Evolutionary conservation across 2,888 invertebrate species (phyloP), one percentile per base, ranked within the genome.

Genomic region (Chaetoderma sp.): DNA sequence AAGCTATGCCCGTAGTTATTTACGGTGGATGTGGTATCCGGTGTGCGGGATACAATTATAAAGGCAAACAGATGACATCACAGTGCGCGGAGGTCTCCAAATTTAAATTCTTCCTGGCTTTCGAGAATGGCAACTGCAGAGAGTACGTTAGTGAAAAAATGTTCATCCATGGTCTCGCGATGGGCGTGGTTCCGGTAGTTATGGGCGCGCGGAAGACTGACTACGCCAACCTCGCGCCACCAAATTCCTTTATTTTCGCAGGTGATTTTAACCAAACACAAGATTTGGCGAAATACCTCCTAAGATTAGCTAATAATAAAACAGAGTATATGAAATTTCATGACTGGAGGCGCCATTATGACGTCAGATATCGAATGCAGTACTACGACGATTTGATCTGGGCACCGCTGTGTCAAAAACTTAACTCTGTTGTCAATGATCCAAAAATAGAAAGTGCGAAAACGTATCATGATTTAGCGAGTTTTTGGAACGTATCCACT

Each of bases 81-180:
- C 13, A 2, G 13, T 52, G 52, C 21, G 4, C 52, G 3, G 3
- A 28, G 16, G 32, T 30, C 1, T 6, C 28, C 6, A 8, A 52
- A 3, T 32, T 32, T 21, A 16, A 32, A 21, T 52, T 52, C 32
- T 8, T 32, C 10, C 23, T 52, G 16, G 52, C 52, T 2, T 52
- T 52, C 21, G 52, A 52, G 23, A 52, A 52, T 21, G 21, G 52
- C 30, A 52, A 52, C 52, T 52, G 52, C 16, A 16, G 16, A 2
- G 52, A 52, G 32, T 52, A 52, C 23, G n/a, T 52, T 2, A 4
- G n/a, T 3, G 52, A 52, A 30, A 52, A 52, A 52, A 1, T 33
- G 3, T 52, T 52, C n/a, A 32, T 3, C 28, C 28, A 52, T 8
- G 52, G 52, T 28, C 32, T 52, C 32, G 27, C 28, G 3, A 52